phyloP scores from a whole-genome alignment of 1,140 invertebrate genomes.

The Achroia grisella region DNA sequence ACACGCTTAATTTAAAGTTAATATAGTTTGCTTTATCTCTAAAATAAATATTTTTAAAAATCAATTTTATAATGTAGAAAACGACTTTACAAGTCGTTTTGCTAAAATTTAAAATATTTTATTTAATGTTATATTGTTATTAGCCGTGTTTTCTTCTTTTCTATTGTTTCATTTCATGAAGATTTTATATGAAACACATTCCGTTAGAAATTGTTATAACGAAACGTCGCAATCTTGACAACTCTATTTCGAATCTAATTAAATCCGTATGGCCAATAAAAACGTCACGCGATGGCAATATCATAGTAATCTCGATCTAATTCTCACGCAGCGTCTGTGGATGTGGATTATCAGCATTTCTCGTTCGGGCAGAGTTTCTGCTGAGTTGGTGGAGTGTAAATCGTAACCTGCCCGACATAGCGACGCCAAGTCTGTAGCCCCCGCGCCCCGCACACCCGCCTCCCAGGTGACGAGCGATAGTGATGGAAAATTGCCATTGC shows the following conservation, averaged over 20 bases:
- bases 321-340: constrained; percentile 54
- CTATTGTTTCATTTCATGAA: too few species aligned
- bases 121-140: too few species aligned
- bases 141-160: too few species aligned
- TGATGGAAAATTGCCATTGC: constrained; percentile 7
- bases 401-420: constrained; percentile 69
- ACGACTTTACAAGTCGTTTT: too few species aligned
- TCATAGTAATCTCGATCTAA: constrained; percentile 58
- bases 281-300: constrained; percentile 18
- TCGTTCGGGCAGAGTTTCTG: constrained; percentile 58
- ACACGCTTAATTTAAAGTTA: too few species aligned
- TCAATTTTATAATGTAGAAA: too few species aligned
- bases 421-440: constrained; percentile 46
- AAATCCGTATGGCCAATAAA: constrained; percentile 31
- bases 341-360: constrained; percentile 68
- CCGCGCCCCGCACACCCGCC: constrained; percentile 27
- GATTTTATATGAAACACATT: too few species aligned
- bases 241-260: constrained; percentile 28
- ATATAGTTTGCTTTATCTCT: too few species aligned
- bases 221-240: too few species aligned
- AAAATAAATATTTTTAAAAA: too few species aligned
- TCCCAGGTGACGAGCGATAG: constrained; percentile 61
- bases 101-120: too few species aligned
- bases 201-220: too few species aligned
- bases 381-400: constrained; percentile 70